Percentiles rank a stretch among this genome's conserved stretches.
These are phyloP conservation scores for Peromyscus polionotus DNA, from an alignment of 2,113 vertebrate genomes.

Conservation along the genomic window DNA sequence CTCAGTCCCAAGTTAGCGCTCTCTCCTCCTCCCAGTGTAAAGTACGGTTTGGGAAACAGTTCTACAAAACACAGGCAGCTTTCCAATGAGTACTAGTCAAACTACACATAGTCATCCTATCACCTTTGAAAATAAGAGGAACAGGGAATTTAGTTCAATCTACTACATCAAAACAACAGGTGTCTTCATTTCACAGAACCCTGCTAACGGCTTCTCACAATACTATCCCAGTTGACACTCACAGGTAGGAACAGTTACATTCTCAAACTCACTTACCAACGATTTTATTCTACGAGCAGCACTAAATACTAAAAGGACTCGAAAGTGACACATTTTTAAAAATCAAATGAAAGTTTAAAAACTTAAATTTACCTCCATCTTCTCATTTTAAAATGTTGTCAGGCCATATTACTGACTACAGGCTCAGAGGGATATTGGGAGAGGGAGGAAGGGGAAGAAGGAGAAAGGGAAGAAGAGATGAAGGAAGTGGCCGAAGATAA, in stretches of 20 bases:
- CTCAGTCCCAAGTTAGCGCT: constrained; percentile 2
- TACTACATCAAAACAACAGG: constrained; percentile 63
- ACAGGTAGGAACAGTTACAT: neutral
- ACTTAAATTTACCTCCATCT: neutral
- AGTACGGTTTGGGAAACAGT: constrained; percentile 33
- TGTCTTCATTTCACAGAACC: constrained; percentile 22
- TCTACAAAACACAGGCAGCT: constrained; percentile 41
- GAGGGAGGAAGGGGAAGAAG: neutral
- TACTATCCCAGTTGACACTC: neutral
- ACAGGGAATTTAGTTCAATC: constrained; percentile 38
- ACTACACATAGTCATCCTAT: neutral
- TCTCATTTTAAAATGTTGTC: neutral
- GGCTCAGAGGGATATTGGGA: neutral
- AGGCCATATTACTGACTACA: constrained; percentile 12
- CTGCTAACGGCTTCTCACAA: neutral
- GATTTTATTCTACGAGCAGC: neutral
- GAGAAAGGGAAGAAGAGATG: neutral
- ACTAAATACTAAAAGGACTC: constrained; percentile 38
- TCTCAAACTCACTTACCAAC: constrained; percentile 42
- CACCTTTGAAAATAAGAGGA: constrained; percentile 19
- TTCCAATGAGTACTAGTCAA: constrained; percentile 29
- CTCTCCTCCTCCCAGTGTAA: neutral
- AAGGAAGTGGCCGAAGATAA: neutral
- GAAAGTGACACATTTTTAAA: constrained; percentile 43
- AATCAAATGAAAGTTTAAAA: constrained; percentile 52